phyloP scores from a whole-genome alignment of 2,888 invertebrate species.

The Lasioglossum oenotherae region DNA sequence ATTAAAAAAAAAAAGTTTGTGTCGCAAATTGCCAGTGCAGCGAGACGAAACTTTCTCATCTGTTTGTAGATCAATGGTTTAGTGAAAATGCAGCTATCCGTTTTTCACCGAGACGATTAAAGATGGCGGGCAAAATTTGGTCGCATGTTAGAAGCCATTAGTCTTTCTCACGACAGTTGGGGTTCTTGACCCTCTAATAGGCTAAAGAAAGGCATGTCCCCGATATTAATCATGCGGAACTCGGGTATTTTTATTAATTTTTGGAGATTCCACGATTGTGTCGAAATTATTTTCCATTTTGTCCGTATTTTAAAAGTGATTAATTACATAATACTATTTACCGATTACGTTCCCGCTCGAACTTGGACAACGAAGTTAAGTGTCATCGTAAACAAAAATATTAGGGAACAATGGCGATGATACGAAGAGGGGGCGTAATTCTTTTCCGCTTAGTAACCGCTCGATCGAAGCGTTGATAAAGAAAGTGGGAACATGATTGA shows the following conservation, averaged over 20 bases:
- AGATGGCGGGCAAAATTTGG: not conserved
- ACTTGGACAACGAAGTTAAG: not conserved
- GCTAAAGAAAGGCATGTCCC: not conserved
- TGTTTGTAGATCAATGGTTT: not conserved
- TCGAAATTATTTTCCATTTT: not conserved
- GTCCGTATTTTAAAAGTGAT: not conserved
- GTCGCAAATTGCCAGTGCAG: not conserved
- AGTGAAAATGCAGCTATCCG: not conserved
- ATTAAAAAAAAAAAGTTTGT: not conserved
- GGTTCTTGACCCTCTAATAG: slow-evolving; percentile 2
- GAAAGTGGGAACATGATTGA: slow-evolving; percentile 38
- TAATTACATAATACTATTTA: not conserved
- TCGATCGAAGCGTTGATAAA: slow-evolving; percentile 21
- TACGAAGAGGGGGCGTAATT: slow-evolving; percentile 7
- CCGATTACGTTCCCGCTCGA: not conserved
- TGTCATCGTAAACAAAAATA: not conserved
- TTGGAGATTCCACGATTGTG: not conserved
- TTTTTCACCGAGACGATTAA: not conserved
- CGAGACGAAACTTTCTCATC: not conserved
- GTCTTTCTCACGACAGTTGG: not conserved
- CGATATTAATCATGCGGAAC: not conserved
- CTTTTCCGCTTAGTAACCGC: slow-evolving; percentile 32
- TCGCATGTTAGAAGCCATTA: not conserved
- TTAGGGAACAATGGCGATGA: not conserved
- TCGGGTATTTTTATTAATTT: not conserved